Percentiles rank a stretch among this genome's conserved stretches.
Conservation (phyloP, 2,888 invertebrate species). For the Ochropleura leucogaster region DNA sequence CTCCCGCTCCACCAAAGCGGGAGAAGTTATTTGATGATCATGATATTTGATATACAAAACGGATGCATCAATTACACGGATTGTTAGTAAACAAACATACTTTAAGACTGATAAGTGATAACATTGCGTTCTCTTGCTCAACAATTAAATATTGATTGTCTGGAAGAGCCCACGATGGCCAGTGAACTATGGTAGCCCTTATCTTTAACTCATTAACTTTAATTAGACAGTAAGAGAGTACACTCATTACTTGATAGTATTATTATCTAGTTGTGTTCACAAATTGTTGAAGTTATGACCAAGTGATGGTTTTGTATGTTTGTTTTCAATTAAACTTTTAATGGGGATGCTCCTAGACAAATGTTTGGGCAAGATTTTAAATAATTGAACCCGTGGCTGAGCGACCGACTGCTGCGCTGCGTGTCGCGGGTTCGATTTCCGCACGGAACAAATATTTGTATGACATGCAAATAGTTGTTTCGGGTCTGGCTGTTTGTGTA, state of each 20-base stretch:
- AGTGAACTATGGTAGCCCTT: conserved; percentile 56
- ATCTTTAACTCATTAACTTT: conserved; percentile 60
- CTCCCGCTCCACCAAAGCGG: no score
- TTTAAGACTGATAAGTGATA: conserved; percentile 30
- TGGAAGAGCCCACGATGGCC: conserved; percentile 13
- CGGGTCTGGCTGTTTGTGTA: no score
- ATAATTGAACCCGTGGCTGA: no score
- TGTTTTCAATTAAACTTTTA: neutral
- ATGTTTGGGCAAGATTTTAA: neutral
- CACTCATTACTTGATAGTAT: conserved; percentile 35
- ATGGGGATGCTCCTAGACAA: neutral
- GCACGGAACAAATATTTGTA: no score
- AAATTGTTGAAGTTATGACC: conserved; percentile 44
- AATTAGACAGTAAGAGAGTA: conserved; percentile 48
- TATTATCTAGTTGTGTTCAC: conserved; percentile 19
- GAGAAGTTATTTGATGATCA: no score
- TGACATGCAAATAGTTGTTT: no score
- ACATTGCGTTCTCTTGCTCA: conserved; percentile 30
- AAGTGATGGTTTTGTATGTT: conserved; percentile 7
- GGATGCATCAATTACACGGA: conserved; percentile 33
- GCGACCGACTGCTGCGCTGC: no score
- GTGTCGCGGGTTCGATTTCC: no score
- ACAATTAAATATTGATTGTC: conserved; percentile 41
- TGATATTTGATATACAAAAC: neutral
- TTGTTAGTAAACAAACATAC: conserved; percentile 33